Evolutionary conservation across 2,797 vertebrate genomes (phyloP), one percentile per base, ranked within the genome.

Genomic region (Hoplostethus atlanticus): DNA sequence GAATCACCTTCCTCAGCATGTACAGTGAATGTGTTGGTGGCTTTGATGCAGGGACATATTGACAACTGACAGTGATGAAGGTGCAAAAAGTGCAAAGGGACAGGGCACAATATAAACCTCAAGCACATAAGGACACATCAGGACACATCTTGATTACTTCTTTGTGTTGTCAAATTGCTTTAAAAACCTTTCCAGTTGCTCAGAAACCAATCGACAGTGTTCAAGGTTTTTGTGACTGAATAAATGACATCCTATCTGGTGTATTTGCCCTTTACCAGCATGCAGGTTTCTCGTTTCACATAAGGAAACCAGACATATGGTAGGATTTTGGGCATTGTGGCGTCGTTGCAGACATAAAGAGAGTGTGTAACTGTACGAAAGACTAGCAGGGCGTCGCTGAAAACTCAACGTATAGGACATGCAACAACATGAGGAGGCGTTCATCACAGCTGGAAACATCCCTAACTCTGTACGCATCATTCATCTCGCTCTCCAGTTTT

Each of bases 401-500:
- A 16, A 44, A 48, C 54, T n/a, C n/a, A n/a, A 44, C 16, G 42
- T 48, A 4, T 3, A 28, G 28, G 28, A 28, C 68, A 42, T 42
- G 55, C 66, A 57, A 59, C 73, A 61, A 31, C 64, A 61, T 64
- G 10, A 64, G 60, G 65, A 83, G 58, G 68, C 17, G 7, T 50
- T 16, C 16, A 17, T 5, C 74, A 28, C 76, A 76, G 84, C 75
- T 67, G 74, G 82, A 71, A 63, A 64, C 54, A 40, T 10, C 28
- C 58, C 56, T 4, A 28, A 57, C 64, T 64, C 30, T 65, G 47
- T 38, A 16, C 42, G 25, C 3, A 47, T 75, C 65, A 58, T 79
- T 84, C 64, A 74, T 86, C 71, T 62, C 25, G 28, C 56, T 70
- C 68, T 73, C 4, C 38, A 15, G 34, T 61, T 77, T 21, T 64